Evolutionary conservation across 1,140 invertebrate species (phyloP).

Genomic region (Linepithema humile): DNA sequence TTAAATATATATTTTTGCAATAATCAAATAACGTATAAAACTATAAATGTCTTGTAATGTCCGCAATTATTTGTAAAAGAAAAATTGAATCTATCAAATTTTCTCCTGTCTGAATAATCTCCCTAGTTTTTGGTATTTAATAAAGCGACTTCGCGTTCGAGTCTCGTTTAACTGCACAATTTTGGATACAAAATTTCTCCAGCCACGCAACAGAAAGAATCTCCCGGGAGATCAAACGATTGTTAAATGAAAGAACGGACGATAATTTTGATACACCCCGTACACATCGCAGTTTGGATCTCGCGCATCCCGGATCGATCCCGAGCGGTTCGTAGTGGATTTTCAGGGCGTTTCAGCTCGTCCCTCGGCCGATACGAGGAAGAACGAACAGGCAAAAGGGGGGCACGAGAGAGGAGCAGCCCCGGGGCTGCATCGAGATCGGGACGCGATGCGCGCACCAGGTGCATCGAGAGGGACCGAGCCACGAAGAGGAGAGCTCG

Average conservation of each 20-base stretch:
- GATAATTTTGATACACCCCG: neutral
- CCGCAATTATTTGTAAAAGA: too few species aligned
- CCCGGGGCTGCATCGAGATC: conserved; percentile 75
- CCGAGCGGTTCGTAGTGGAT: conserved; percentile 60
- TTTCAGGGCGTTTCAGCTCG: conserved; percentile 68
- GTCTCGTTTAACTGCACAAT: too few species aligned
- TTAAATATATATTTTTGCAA: too few species aligned
- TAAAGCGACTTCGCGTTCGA: too few species aligned
- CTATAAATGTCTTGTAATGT: too few species aligned
- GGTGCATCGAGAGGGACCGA: conserved; percentile 77
- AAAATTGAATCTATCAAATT: too few species aligned
- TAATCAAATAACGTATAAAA: too few species aligned
- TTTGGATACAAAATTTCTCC: too few species aligned
- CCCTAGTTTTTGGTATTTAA: too few species aligned
- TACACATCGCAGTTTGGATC: conserved; percentile 27
- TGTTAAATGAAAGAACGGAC: neutral
- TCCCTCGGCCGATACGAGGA: conserved; percentile 29
- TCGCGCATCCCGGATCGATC: conserved; percentile 54
- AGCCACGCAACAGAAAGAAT: too few species aligned
- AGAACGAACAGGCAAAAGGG: neutral
- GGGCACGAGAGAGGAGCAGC: conserved; percentile 59
- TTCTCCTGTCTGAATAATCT: too few species aligned
- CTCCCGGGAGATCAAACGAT: neutral
- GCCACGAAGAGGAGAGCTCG: conserved; percentile 41
- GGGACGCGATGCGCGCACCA: conserved; percentile 78